phyloP scores from a whole-genome alignment of 2,113 vertebrate species.

The Grantiella picta region DNA sequence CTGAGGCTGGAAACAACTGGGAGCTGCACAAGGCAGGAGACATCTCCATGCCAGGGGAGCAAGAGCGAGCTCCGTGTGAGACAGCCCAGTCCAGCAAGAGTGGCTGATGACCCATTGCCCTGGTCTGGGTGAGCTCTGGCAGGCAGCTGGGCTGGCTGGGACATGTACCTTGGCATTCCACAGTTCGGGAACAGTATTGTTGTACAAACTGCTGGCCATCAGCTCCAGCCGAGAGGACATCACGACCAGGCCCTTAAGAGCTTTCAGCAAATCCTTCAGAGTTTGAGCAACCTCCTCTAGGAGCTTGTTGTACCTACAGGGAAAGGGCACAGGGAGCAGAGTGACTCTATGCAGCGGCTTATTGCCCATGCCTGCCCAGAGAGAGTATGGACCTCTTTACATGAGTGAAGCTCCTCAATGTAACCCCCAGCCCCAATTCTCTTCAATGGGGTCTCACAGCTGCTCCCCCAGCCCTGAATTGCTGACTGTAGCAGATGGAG shows the following conservation, averaged over 20 bases:
- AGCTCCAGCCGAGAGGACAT: slow-evolving; percentile 90
- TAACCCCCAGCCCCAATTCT: not conserved
- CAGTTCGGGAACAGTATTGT: slow-evolving; percentile 82
- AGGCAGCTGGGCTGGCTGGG: not conserved
- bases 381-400: not conserved
- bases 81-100: not conserved
- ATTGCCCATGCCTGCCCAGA: not conserved
- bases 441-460: not conserved
- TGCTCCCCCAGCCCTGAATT: not conserved
- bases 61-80: not conserved
- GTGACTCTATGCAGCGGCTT: not conserved
- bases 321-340: not conserved
- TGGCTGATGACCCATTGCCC: not conserved
- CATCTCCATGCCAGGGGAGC: fast-evolving
- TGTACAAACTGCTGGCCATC: slow-evolving; percentile 88
- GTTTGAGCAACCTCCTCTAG: slow-evolving; percentile 78
- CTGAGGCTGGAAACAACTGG: not conserved
- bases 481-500: not conserved
- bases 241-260: slow-evolving; percentile 86
- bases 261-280: slow-evolving; percentile 84
- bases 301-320: slow-evolving; percentile 84
- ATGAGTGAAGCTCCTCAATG: not conserved
- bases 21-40: not conserved
- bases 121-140: not conserved
- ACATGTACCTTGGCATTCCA: slow-evolving; percentile 82